A percentile compares a stretch with the other conserved stretches of the same genome.
Evolutionary conservation across 2,888 invertebrate species (phyloP).

Genomic region (Nasonovia ribisnigri): DNA sequence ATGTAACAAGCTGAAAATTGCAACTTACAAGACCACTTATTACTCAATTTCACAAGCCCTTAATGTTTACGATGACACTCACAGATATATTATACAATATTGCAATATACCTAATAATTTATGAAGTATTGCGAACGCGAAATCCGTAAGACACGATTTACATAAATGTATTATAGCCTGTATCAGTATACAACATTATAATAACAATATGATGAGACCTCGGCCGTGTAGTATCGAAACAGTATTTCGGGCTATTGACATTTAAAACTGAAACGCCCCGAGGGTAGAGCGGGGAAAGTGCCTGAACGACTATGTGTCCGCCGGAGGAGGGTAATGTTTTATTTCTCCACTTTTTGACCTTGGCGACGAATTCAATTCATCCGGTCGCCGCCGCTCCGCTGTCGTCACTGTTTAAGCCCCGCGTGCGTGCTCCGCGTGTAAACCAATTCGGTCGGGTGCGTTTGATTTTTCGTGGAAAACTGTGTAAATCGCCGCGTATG

Average conservation of each 20-base stretch:
- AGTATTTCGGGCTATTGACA: background rate
- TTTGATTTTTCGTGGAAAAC: background rate
- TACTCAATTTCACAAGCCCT: background rate
- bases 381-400: constrained; percentile 16
- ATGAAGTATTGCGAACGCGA: background rate
- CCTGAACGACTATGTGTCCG: background rate
- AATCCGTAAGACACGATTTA: background rate
- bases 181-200: background rate
- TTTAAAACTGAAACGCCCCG: background rate
- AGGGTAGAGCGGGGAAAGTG: constrained; percentile 43
- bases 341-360: constrained; percentile 55
- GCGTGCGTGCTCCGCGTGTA: background rate
- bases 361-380: constrained; percentile 54
- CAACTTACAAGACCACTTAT: background rate
- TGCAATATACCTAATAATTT: background rate
- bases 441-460: background rate
- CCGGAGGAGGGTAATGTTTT: constrained; percentile 29
- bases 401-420: background rate
- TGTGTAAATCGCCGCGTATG: background rate
- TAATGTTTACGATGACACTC: background rate
- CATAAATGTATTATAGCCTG: background rate
- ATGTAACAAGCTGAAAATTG: background rate
- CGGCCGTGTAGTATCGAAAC: background rate
- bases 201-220: no score
- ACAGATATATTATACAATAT: background rate